These are phyloP conservation scores for Drosophila lowei DNA, from an alignment of 1,140 invertebrate genomes.

Conservation along the genomic window DNA sequence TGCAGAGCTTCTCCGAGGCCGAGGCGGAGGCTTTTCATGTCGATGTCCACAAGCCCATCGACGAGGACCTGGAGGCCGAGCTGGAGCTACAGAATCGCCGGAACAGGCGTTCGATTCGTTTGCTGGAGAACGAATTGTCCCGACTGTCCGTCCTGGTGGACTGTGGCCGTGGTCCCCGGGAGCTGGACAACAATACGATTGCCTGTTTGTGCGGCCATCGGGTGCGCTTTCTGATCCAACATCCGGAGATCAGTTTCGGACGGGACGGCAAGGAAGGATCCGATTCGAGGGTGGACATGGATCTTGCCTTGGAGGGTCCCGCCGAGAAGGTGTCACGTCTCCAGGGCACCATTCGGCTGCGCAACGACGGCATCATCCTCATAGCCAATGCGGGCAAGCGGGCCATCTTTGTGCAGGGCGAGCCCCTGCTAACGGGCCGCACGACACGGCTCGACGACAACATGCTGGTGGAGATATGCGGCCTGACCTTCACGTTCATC, in stretches of 20 bases:
- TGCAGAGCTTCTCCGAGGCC: constrained; percentile 95
- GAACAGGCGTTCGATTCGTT: constrained; percentile 90
- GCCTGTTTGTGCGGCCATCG: constrained; percentile 96
- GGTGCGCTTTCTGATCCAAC: constrained; percentile 97
- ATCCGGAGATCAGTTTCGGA: constrained; percentile 97
- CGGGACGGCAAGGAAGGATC: constrained; percentile 93
- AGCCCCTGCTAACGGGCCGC: constrained; percentile 92
- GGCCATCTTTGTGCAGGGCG: constrained; percentile 96
- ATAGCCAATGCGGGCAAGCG: constrained; percentile 97
- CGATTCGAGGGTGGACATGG: constrained; percentile 90
- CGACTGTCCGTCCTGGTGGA: constrained; percentile 98
- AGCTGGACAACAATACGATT: constrained; percentile 95
- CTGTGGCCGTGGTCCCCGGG: constrained; percentile 90
- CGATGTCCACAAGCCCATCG: constrained; percentile 90
- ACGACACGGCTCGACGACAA: constrained; percentile 96
- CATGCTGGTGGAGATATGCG: constrained; percentile 96
- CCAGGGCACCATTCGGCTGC: constrained; percentile 94
- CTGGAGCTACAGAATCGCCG: constrained; percentile 85
- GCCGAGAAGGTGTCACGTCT: constrained; percentile 92
- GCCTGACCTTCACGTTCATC: constrained; percentile 95
- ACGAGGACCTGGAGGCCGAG: constrained; percentile 83
- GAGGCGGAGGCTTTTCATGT: constrained; percentile 94
- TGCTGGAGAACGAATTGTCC: constrained; percentile 94
- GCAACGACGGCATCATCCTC: constrained; percentile 97
- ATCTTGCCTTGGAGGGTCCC: constrained; percentile 95